Base-by-base conservation (phyloP, 1,140 invertebrate species). In the Bathynomus jamesi region DNA sequence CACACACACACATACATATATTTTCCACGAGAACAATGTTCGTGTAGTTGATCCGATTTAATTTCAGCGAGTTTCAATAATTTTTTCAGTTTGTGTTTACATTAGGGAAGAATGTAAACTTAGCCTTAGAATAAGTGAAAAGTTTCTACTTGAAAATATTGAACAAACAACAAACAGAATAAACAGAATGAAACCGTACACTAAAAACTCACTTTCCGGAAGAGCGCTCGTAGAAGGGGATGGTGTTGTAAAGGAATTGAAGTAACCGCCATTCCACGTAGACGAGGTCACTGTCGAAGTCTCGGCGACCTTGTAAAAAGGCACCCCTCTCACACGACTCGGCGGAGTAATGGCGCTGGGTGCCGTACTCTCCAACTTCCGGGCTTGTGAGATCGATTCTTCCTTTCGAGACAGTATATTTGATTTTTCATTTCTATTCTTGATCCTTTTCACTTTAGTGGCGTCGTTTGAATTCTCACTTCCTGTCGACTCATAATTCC, bases 121-220 rank as follows among this genome's bases (percentile, higher is more conserved):
- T n/a, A n/a, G n/a, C n/a, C n/a, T n/a, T n/a, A n/a, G n/a, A n/a
- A n/a, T n/a, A n/a, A n/a, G n/a, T n/a, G n/a, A n/a, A n/a, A n/a
- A n/a, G n/a, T n/a, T n/a, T n/a, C n/a, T n/a, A n/a, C n/a, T n/a
- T n/a, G n/a, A n/a, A n/a, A n/a, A n/a, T n/a, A n/a, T n/a, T n/a
- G n/a, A n/a, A n/a, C n/a, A n/a, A n/a, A n/a, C n/a, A n/a, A n/a
- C n/a, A n/a, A n/a, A n/a, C n/a, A n/a, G n/a, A n/a, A n/a, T n/a
- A n/a, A n/a, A n/a, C n/a, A n/a, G n/a, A n/a, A n/a, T n/a, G n/a
- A n/a, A n/a, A n/a, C n/a, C n/a, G n/a, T n/a, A n/a, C n/a, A n/a
- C n/a, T n/a, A n/a, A 67, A 8, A 7, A 67, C 74, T 73, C 65
- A 76, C 75, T 71, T 31, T 76, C 75, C 17, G 75, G 75, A 40